Evolutionary conservation across 1,140 invertebrate genomes (phyloP).

Genomic region (Amphibalanus amphitrite): DNA sequence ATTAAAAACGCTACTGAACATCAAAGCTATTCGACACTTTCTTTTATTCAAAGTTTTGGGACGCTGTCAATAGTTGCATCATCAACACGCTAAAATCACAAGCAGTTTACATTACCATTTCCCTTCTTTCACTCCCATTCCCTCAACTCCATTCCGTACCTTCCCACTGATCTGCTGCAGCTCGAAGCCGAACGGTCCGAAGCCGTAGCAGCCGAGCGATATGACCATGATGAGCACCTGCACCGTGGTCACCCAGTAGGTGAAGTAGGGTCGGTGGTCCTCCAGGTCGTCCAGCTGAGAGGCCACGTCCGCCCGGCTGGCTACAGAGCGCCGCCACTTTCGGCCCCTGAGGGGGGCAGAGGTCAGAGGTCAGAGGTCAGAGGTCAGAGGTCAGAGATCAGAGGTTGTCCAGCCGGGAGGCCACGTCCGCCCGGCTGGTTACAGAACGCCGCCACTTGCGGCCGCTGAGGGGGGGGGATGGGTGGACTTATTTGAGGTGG

Average conservation of each 20-base stretch:
- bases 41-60: too few relatives aligned
- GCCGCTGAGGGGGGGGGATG: too few relatives aligned
- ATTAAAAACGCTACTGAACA: too few relatives aligned
- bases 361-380: background rate
- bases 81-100: too few relatives aligned
- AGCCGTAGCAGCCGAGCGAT: slow-evolving; percentile 77
- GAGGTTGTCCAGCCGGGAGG: background rate
- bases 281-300: slow-evolving; percentile 52
- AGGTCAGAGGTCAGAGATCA: background rate
- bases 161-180: slow-evolving; percentile 58
- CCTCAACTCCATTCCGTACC: slow-evolving; percentile 24
- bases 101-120: too few relatives aligned
- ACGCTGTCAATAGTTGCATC: too few relatives aligned
- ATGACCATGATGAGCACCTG: slow-evolving; percentile 81
- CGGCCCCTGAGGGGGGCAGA: background rate
- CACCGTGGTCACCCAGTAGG: slow-evolving; percentile 94
- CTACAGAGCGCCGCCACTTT: background rate
- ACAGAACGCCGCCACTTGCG: too few relatives aligned
- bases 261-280: slow-evolving; percentile 91
- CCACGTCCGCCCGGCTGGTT: background rate
- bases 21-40: too few relatives aligned
- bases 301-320: background rate
- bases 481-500: too few relatives aligned
- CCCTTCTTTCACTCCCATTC: background rate
- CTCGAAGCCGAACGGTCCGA: slow-evolving; percentile 78